A percentile compares a stretch with the other conserved stretches of the same genome.
These are phyloP conservation scores for Chondrosia reniformis DNA, from an alignment of 37 sponge, comb jelly and placozoan genomes.

Conservation along the genomic window DNA sequence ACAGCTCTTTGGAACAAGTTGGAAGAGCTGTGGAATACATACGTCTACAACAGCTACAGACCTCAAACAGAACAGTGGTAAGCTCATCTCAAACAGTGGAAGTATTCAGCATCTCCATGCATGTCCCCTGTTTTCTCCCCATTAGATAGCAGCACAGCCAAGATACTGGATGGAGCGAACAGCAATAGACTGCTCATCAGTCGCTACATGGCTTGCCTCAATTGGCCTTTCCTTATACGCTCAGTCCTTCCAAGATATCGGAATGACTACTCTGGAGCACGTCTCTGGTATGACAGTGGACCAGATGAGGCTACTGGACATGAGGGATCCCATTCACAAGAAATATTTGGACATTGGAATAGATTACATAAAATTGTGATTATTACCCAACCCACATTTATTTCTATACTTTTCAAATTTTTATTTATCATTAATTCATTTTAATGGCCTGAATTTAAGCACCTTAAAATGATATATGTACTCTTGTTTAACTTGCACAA, in stretches of 20 bases:
- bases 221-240: background rate
- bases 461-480: no score
- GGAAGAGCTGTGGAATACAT: constrained; percentile 17
- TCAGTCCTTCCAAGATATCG: background rate
- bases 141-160: background rate
- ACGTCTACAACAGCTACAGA: constrained; percentile 4
- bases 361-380: no score
- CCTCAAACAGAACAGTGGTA: background rate
- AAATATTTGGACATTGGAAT: background rate
- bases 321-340: constrained; percentile 5
- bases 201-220: background rate
- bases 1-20: background rate
- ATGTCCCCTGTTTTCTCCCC: no score
- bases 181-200: background rate
- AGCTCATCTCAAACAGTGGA: background rate
- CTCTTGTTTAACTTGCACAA: no score
- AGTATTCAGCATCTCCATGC: no score
- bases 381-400: no score
- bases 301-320: background rate
- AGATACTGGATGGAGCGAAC: background rate
- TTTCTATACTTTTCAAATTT: no score
- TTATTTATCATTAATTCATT: no score
- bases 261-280: background rate
- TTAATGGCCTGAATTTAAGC: no score
- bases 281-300: background rate